Evolutionary conservation across 2,113 vertebrate species (phyloP).

Genomic region (Sus scrofa): T2T-Sscrofa CM000815.6:123365501-123366000

Average conservation of each 20-base stretch:
- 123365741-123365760: neutral
- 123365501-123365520: neutral
- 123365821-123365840: neutral
- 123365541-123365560: neutral
- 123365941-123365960: constrained; percentile 17
- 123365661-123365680: neutral
- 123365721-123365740: neutral
- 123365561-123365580: constrained; percentile 23
- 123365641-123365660: neutral
- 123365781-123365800: neutral
- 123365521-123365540: neutral
- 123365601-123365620: constrained; percentile 15
- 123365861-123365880: neutral
- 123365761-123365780: neutral
- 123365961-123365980: constrained; percentile 4
- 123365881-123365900: constrained; percentile 7
- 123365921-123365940: neutral
- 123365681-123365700: neutral
- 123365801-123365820: neutral
- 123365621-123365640: neutral
- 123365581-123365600: constrained; percentile 10
- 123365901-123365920: neutral
- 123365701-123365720: constrained; percentile 5
- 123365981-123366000: neutral
- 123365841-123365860: neutral